Evolutionary conservation across 2,888 invertebrate genomes (phyloP).

Genomic region (Orthosia cruda): DNA sequence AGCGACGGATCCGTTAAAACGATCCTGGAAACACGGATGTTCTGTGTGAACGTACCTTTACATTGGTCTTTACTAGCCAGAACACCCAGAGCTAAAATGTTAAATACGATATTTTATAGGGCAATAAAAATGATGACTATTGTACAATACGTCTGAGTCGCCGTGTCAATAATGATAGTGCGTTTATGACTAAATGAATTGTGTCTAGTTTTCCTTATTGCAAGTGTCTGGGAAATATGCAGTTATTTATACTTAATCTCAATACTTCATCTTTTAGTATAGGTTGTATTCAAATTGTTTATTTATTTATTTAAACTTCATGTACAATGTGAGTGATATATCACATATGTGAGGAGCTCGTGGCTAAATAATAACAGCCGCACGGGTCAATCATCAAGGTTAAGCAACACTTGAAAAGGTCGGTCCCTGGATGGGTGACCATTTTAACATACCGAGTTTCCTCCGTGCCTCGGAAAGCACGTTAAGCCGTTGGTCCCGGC

Average conservation of each 20-base stretch:
- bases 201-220: constrained; percentile 29
- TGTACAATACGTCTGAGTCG: constrained; percentile 5
- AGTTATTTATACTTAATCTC: not conserved
- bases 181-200: constrained; percentile 14
- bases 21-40: too few relatives aligned
- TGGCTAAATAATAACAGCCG: too few relatives aligned
- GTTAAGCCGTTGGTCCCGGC: too few relatives aligned
- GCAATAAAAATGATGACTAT: constrained; percentile 1
- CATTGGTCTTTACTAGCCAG: not conserved
- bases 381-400: too few relatives aligned
- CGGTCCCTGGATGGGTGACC: too few relatives aligned
- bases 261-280: not conserved
- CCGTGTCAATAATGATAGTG: not conserved
- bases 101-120: constrained; percentile 5
- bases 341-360: too few relatives aligned
- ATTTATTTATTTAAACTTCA: too few relatives aligned
- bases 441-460: too few relatives aligned
- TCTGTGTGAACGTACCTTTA: not conserved
- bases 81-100: not conserved
- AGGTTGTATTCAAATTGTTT: not conserved
- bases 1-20: too few relatives aligned
- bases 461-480: too few relatives aligned
- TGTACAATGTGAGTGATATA: too few relatives aligned
- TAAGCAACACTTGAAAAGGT: too few relatives aligned
- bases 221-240: constrained; percentile 1